Evolutionary conservation across 2,888 invertebrate species (phyloP).

Genomic region (Carpatolechia fugitivella): DNA sequence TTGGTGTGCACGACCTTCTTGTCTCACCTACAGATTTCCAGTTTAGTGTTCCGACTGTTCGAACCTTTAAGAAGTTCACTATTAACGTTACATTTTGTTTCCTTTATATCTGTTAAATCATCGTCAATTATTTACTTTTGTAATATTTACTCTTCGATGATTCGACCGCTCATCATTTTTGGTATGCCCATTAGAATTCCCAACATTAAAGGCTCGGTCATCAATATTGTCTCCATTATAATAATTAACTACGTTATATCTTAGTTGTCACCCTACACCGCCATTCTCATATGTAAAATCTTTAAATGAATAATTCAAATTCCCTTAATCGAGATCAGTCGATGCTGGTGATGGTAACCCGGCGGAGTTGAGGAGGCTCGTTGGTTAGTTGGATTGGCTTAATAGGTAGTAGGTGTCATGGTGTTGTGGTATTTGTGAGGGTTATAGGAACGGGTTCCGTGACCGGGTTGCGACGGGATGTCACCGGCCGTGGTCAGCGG

Average conservation of each 20-base stretch:
- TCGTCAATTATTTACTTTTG: no score
- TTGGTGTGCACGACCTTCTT: slow-evolving; percentile 8
- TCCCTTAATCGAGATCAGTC: slow-evolving; percentile 27
- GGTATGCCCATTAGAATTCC: background rate
- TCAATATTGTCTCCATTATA: slow-evolving; percentile 9
- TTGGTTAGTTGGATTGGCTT: no score
- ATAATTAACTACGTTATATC: slow-evolving; percentile 11
- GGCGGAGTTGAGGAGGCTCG: slow-evolving; percentile 3
- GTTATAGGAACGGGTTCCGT: slow-evolving; percentile 15
- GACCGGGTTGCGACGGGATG: slow-evolving; percentile 17
- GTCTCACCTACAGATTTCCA: slow-evolving; percentile 12
- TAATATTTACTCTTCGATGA: no score
- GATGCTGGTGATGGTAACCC: slow-evolving; percentile 10
- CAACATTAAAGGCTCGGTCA: background rate
- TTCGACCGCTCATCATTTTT: background rate
- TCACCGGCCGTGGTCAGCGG: slow-evolving; percentile 17
- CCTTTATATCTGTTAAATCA: background rate
- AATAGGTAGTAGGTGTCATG: background rate
- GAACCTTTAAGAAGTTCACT: background rate
- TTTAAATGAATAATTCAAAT: slow-evolving; percentile 34
- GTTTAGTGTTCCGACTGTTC: background rate
- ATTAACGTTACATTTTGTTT: background rate
- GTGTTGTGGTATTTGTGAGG: slow-evolving; percentile 8
- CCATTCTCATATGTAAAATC: slow-evolving; percentile 24
- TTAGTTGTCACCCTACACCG: slow-evolving; percentile 33